Percentiles rank a stretch among this genome's conserved stretches.
phyloP scores from a whole-genome alignment of 2,888 invertebrate genomes.

The Polyommatus icarus region DNA sequence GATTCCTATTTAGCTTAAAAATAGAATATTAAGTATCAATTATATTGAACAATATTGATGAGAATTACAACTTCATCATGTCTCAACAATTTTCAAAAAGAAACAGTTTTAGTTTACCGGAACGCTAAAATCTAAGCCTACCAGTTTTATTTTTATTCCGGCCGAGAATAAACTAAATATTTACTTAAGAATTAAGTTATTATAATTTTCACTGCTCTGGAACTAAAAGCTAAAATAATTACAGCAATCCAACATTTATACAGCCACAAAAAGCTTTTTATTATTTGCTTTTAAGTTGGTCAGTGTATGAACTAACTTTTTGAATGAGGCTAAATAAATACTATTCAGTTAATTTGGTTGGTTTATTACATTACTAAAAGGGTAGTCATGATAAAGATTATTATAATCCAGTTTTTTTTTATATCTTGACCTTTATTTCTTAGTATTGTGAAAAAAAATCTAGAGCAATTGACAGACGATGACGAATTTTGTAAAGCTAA shows the following conservation, averaged over 20 bases:
- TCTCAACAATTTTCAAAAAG: not conserved
- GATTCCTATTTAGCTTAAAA: too few species aligned
- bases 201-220: not conserved
- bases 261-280: not conserved
- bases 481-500: too few species aligned
- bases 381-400: not conserved
- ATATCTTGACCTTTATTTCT: too few species aligned
- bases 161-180: not conserved
- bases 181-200: not conserved
- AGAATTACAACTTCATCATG: too few species aligned
- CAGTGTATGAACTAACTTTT: not conserved
- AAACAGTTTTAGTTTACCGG: not conserved
- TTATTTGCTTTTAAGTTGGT: not conserved
- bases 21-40: too few species aligned
- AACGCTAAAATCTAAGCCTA: not conserved
- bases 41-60: too few species aligned
- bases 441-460: too few species aligned
- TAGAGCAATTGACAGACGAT: too few species aligned
- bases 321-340: not conserved
- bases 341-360: not conserved
- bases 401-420: not conserved
- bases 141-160: not conserved
- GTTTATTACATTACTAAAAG: not conserved
- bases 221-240: not conserved
- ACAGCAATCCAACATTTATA: not conserved